Conservation (phyloP, 2,888 invertebrate species). For the Dolichopus griseipennis region DNA sequence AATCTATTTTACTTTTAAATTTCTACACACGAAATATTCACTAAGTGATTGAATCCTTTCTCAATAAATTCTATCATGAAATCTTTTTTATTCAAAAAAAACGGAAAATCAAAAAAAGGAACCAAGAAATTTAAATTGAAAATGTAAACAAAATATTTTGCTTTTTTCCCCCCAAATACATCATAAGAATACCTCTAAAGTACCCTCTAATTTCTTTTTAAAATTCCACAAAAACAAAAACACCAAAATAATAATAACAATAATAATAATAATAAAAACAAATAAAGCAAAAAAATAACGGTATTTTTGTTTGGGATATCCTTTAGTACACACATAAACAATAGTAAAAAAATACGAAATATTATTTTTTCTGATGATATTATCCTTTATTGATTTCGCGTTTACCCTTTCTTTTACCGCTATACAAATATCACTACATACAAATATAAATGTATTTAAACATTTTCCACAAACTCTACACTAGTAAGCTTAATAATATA, state of each 20-base stretch:
- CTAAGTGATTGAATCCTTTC: too few species aligned
- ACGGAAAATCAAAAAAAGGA: too few species aligned
- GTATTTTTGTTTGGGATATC: not conserved
- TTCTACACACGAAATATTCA: too few species aligned
- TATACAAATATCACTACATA: not conserved
- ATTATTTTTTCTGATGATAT: not conserved
- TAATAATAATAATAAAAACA: too few species aligned
- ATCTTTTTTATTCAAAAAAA: too few species aligned
- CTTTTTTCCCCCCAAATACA: not conserved
- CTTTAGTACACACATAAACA: not conserved
- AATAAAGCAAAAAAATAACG: not conserved
- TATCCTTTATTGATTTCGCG: slow-evolving; percentile 2
- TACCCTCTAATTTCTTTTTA: not conserved
- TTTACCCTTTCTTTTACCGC: not conserved
- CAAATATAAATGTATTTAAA: not conserved
- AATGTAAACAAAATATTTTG: too few species aligned
- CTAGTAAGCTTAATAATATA: too few species aligned
- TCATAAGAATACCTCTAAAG: not conserved
- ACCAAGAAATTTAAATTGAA: too few species aligned
- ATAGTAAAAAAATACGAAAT: not conserved
- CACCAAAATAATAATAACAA: too few species aligned
- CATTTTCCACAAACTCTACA: too few species aligned
- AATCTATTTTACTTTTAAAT: too few species aligned
- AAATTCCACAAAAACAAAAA: not conserved
- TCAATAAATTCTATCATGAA: too few species aligned